Evolutionary conservation across 2,113 vertebrate genomes (phyloP).

Genomic region (Heteronetta atricapilla): DNA sequence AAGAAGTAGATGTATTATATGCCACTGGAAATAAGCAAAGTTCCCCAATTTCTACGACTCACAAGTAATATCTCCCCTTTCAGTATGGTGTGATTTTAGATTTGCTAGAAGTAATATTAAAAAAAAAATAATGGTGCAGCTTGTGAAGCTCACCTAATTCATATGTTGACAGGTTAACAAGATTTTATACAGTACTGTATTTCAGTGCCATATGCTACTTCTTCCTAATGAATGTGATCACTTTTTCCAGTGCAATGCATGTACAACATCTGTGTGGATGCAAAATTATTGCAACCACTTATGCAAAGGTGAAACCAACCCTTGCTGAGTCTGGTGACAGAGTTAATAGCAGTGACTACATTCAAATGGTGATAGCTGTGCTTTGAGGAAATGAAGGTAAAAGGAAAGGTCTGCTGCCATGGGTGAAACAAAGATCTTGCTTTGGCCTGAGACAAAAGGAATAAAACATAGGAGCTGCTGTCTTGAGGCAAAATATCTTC

Average conservation of each 20-base stretch:
- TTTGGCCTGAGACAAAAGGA: conserved; percentile 13
- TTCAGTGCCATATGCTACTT: neutral
- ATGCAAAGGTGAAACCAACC: neutral
- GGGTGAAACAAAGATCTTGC: neutral
- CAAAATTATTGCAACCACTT: neutral
- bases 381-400: neutral
- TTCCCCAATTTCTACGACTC: neutral
- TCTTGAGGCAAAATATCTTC: conserved; percentile 40
- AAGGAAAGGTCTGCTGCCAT: neutral
- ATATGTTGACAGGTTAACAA: neutral
- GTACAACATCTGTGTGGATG: neutral
- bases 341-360: neutral
- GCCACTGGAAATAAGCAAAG: neutral
- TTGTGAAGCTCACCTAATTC: neutral
- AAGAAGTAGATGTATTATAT: neutral
- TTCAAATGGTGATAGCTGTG: neutral
- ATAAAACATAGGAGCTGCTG: neutral
- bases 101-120: neutral
- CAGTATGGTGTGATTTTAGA: neutral
- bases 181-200: neutral
- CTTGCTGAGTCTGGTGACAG: neutral
- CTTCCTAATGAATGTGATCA: neutral
- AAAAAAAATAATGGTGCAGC: neutral
- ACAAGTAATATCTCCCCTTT: neutral
- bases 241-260: neutral